phyloP scores from a whole-genome alignment of 2,113 vertebrate species.

The Hippocampus zosterae region DNA sequence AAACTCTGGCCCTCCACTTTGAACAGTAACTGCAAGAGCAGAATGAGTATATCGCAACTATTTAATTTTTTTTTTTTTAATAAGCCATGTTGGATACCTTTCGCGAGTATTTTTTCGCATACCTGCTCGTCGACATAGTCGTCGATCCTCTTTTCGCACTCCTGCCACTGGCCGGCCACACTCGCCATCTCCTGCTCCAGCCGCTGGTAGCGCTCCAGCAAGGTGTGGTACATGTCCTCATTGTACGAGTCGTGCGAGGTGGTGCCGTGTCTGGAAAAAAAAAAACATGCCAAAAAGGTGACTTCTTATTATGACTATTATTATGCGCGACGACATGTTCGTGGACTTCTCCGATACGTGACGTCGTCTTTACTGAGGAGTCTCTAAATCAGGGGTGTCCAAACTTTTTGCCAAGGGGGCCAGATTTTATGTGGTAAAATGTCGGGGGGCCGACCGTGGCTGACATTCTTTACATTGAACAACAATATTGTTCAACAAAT shows the following conservation, averaged over 20 bases:
- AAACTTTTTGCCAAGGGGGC: too few relatives aligned
- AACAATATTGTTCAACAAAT: too few relatives aligned
- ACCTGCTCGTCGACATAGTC: conserved; percentile 98
- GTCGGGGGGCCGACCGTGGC: too few relatives aligned
- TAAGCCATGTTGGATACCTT: neutral
- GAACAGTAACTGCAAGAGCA: conserved; percentile 67
- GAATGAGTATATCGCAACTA: neutral
- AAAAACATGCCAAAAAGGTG: neutral
- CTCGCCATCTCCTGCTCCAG: conserved; percentile 87
- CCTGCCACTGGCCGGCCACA: conserved; percentile 88
- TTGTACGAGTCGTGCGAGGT: conserved; percentile 84
- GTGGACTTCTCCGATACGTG: too few relatives aligned
- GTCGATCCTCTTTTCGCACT: conserved; percentile 95
- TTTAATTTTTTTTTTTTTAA: neutral
- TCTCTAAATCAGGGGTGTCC: too few relatives aligned
- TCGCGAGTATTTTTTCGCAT: neutral
- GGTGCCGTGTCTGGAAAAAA: conserved; percentile 79
- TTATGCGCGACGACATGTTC: too few relatives aligned
- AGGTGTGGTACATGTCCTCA: conserved; percentile 85
- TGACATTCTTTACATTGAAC: too few relatives aligned
- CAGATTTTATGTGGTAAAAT: too few relatives aligned
- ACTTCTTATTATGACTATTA: too few relatives aligned
- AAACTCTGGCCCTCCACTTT: conserved; percentile 74
- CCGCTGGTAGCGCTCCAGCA: conserved; percentile 86
- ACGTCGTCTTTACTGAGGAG: too few relatives aligned